Base-by-base conservation (phyloP, 1,140 invertebrate genomes). In the Heliothis virescens region DNA sequence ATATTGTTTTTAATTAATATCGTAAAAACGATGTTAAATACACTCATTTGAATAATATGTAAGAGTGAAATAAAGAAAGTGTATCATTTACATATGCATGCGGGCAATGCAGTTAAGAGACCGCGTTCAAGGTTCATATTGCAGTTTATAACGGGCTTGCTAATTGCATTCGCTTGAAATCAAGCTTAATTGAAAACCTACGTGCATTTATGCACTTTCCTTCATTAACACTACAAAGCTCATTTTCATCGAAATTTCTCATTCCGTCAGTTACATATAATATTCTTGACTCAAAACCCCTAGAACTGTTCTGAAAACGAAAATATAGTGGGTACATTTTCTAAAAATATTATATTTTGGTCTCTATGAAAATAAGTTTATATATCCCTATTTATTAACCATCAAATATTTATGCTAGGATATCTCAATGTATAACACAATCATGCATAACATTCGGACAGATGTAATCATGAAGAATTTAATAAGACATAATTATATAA, bases 401-500 rank as follows among this genome's bases (percentile, higher is more conserved):
- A 41, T 7, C 0, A 9, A 41, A 41, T 41, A 5, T 41, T 41
- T 7, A 41, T 41, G 34, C 34, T 41, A 7, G 34, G 34, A 26
- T 34, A 41, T 41, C 5, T 41, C 34, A 41, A 7, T 9, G 34
- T 41, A 41, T 41, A 41, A 41, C 34, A 41, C 47, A 69, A 50
- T 69, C 11, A 26, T 3, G 10, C 12, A 69, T 50, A 69, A 21
- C 1, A 52, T 69, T 18, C 65, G 53, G 47, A 29, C 26, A 26
- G 21, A 71, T 41, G 34, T 41, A 41, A 41, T 41, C 34, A 41
- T 41, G 34, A 52, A 52, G 11, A 52, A 50, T 12, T 71, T 29
- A 50, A 29, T 50, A 53, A 48, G 52, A 71, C 67, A 53, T 71
- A 52, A 71, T 71, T 29, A 71, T 71, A 52, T 71, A 71, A 69